A percentile compares a stretch with the other conserved stretches of the same genome.
These are phyloP conservation scores for Diadegma fenestrale DNA, from an alignment of 2,888 invertebrate genomes.

Conservation along the genomic window DNA sequence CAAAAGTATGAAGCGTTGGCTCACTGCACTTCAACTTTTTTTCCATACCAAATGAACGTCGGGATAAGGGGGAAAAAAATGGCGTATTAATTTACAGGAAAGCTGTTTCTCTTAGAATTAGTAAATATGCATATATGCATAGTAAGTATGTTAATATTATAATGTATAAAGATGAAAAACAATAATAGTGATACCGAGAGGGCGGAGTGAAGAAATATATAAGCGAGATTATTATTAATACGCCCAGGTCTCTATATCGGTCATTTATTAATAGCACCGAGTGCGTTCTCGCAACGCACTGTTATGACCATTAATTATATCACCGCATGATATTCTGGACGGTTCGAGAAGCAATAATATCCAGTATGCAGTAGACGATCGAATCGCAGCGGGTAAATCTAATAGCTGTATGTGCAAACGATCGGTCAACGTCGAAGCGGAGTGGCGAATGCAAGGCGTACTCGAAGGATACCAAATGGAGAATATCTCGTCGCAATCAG, in stretches of 20 bases:
- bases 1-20: neutral
- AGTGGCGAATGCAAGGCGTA: slow-evolving; percentile 47
- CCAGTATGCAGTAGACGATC: slow-evolving; percentile 52
- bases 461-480: slow-evolving; percentile 60
- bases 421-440: slow-evolving; percentile 62
- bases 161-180: slow-evolving; percentile 10
- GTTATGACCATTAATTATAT: slow-evolving; percentile 65
- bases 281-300: slow-evolving; percentile 53
- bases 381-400: slow-evolving; percentile 58
- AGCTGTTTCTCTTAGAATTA: slow-evolving; percentile 5
- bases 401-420: slow-evolving; percentile 64
- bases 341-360: slow-evolving; percentile 59
- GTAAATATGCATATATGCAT: neutral
- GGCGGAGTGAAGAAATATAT: slow-evolving; percentile 24
- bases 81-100: neutral
- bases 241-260: slow-evolving; percentile 57
- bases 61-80: neutral
- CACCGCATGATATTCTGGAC: slow-evolving; percentile 59
- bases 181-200: slow-evolving; percentile 42
- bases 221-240: slow-evolving; percentile 63
- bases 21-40: slow-evolving; percentile 3
- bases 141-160: neutral
- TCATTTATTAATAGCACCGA: slow-evolving; percentile 63
- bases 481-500: slow-evolving; percentile 56
- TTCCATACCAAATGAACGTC: neutral